Conservation (phyloP, 1,140 invertebrate genomes). For the Megathymus violae region DNA sequence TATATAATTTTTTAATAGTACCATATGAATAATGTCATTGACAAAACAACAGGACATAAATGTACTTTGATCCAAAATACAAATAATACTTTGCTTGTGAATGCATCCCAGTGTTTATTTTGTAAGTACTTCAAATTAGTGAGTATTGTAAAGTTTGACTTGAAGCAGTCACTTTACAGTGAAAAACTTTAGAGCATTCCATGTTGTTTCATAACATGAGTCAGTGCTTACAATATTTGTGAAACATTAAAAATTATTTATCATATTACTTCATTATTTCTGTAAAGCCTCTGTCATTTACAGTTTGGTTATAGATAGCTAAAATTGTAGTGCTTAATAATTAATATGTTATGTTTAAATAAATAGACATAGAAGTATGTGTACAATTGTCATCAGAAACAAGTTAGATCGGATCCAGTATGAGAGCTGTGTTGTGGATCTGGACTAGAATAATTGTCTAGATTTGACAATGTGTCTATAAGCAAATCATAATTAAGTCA, state of each 20-base stretch:
- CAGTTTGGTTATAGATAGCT: constrained; percentile 11
- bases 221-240: constrained; percentile 2
- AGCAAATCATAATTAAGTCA: constrained; percentile 43
- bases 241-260: constrained; percentile 14
- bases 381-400: neutral
- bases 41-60: neutral
- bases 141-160: constrained; percentile 44
- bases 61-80: no score
- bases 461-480: constrained; percentile 39
- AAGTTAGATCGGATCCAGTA: neutral
- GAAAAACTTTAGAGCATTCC: constrained; percentile 60
- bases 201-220: constrained; percentile 41
- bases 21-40: no score
- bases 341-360: neutral
- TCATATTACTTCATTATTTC: neutral
- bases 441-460: constrained; percentile 31
- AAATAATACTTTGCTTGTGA: constrained; percentile 9
- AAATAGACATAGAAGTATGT: neutral
- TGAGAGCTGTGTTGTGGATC: constrained; percentile 4
- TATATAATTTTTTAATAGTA: neutral
- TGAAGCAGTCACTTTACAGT: constrained; percentile 42
- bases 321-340: neutral
- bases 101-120: constrained; percentile 57
- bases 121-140: constrained; percentile 56
- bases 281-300: constrained; percentile 10